Base-by-base conservation (phyloP, 2,888 invertebrate species). In the Dione juno region DNA sequence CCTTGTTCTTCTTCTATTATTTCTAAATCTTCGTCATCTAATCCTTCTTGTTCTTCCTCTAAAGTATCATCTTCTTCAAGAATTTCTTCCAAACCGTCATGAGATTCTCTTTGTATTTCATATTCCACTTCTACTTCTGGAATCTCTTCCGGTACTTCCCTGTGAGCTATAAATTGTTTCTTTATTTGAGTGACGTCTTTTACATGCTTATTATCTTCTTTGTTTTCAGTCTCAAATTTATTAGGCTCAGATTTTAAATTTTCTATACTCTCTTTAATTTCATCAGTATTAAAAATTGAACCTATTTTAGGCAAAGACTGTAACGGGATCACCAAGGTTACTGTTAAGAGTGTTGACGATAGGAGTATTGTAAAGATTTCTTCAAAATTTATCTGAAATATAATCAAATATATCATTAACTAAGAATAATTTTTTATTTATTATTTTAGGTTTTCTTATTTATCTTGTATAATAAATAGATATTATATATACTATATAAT, bases 281-380 rank as follows among this genome's bases (percentile, higher is more conserved):
- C 58, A 5, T 76, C 66, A 3, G 65, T 58, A 75, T 78, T 84
- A 54, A 76, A 77, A 75, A 81, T 72, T 63, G 84, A 85, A 1
- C 78, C 78, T 64, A 86, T 50, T 82, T 89, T 91, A 41, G 88
- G 88, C 9, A 92, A 68, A 5, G 88, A 87, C 77, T 95, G 95
- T 88, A 95, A 94, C 3, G 96, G 96, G 76, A 95, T 93, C 78
- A 96, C 94, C 70, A 96, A 94, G 48, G 95, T 89, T 66, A 96
- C 79, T 0, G 96, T 95, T 71, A 96, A 77, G 57, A 95, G 73
- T 14, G 89, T 82, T 0, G 95, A 94, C 59, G 93, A 84, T 19
- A 92, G 59, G 50, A 95, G 71, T 70, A 96, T 94, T 35, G 85
- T 79, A 13, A 84, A 79, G 70, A 94, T 86, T 87, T 96, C 96